Conservation (phyloP, 1,140 invertebrate species). For the Magallana ariakensis region DNA sequence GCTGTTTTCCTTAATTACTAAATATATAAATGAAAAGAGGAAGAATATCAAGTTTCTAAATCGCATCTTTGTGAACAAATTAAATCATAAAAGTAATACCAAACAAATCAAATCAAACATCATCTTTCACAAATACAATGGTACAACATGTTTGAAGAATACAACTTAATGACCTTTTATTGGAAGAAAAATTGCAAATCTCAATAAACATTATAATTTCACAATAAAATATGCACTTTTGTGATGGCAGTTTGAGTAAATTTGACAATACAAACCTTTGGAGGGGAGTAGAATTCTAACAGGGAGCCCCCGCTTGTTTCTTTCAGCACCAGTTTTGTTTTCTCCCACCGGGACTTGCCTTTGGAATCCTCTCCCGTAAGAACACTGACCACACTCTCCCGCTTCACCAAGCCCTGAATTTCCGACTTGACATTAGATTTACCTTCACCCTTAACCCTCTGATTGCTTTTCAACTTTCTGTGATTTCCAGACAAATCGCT, state of each 20-base stretch:
- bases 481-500: constrained; percentile 63
- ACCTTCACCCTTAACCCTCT: constrained; percentile 88
- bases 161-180: too few species aligned
- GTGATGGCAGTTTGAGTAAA: not conserved
- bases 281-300: constrained; percentile 97
- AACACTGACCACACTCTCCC: constrained; percentile 95
- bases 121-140: too few species aligned
- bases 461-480: constrained; percentile 82
- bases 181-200: too few species aligned
- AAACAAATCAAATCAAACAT: too few species aligned
- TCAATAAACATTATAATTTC: too few species aligned
- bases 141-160: too few species aligned
- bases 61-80: too few species aligned
- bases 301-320: constrained; percentile 96
- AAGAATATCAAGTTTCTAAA: too few species aligned
- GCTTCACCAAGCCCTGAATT: constrained; percentile 86
- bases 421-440: constrained; percentile 84
- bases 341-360: constrained; percentile 96
- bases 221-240: too few species aligned
- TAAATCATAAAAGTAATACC: too few species aligned
- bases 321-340: constrained; percentile 92
- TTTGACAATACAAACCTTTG: constrained; percentile 84
- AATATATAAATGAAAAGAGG: too few species aligned
- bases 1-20: too few species aligned
- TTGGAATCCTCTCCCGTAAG: constrained; percentile 88